Percentiles rank a stretch among this genome's conserved stretches.
Conservation (phyloP, 2,888 invertebrate species). For the Neoitamus cyanurus region DNA sequence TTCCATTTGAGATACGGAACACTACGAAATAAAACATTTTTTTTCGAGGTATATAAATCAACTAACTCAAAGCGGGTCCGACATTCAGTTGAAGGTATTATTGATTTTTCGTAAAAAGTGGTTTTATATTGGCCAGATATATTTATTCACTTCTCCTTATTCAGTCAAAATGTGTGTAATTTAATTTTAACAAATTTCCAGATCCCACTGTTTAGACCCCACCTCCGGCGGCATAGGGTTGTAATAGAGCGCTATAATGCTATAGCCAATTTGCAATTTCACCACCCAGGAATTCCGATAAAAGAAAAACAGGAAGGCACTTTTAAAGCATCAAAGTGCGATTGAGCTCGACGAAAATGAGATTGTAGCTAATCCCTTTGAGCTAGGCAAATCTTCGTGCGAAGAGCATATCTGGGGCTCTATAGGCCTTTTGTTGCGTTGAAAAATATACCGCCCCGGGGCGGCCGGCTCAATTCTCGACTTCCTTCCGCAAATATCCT, state of each 20-base stretch:
- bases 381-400: background rate
- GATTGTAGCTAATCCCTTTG: background rate
- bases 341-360: background rate
- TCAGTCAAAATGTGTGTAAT: too few species aligned
- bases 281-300: background rate
- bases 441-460: background rate
- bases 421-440: background rate
- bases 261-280: background rate
- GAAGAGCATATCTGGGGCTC: background rate
- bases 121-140: too few species aligned
- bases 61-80: too few species aligned
- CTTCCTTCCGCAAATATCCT: conserved; percentile 33
- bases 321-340: background rate
- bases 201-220: too few species aligned
- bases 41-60: too few species aligned
- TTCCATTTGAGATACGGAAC: too few species aligned
- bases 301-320: background rate
- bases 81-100: too few species aligned
- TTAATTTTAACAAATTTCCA: too few species aligned
- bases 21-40: too few species aligned
- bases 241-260: background rate
- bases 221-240: background rate
- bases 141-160: too few species aligned
- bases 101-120: too few species aligned
- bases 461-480: background rate